Conservation (phyloP, 2,113 vertebrate species). For the Leptobrachium leishanense region DNA sequence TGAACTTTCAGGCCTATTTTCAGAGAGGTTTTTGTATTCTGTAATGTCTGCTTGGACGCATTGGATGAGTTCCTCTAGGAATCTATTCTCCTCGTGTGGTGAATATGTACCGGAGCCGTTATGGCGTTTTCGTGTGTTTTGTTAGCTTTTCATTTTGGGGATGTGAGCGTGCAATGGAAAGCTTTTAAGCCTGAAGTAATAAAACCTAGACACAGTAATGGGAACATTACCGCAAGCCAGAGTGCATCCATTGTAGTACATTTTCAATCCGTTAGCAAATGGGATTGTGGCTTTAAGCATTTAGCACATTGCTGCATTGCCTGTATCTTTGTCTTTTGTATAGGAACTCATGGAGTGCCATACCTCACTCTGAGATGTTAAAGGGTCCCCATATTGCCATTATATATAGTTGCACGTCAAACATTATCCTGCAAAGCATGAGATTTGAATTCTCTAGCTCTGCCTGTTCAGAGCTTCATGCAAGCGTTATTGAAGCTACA, state of each 20-base stretch:
- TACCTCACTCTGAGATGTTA: neutral
- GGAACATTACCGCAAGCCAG: neutral
- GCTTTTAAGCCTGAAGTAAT: neutral
- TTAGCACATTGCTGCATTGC: neutral
- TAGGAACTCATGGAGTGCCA: neutral
- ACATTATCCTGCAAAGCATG: neutral
- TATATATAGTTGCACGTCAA: neutral
- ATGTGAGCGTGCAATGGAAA: neutral
- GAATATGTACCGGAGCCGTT: neutral
- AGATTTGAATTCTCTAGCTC: too few relatives aligned
- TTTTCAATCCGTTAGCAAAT: neutral
- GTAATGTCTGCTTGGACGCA: too few relatives aligned
- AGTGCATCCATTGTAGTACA: neutral
- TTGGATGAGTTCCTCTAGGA: too few relatives aligned
- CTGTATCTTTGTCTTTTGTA: neutral
- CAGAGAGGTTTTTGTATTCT: too few relatives aligned
- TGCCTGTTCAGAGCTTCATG: too few relatives aligned
- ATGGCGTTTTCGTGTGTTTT: neutral
- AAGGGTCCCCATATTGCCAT: neutral
- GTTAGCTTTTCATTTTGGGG: neutral
- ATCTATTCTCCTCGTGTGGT: too few relatives aligned
- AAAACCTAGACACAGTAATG: neutral
- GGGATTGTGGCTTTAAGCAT: constrained; percentile 4
- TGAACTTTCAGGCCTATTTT: too few relatives aligned
- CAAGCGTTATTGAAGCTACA: too few relatives aligned